Percentiles rank a stretch among this genome's conserved stretches.
Conservation (phyloP, 2,888 invertebrate genomes). For the Leptinotarsa tumamoca region DNA sequence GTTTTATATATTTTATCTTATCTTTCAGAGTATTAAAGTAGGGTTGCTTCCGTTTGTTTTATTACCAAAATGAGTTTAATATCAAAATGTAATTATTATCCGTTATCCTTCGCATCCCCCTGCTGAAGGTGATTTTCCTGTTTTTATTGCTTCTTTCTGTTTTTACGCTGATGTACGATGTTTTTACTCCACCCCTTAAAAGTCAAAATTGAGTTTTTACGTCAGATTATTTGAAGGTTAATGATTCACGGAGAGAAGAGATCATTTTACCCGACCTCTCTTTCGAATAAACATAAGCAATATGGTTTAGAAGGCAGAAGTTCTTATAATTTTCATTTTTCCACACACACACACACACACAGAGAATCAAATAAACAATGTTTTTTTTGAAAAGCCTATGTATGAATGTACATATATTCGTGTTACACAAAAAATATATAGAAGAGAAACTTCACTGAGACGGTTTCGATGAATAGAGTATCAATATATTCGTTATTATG, state of each 20-base stretch:
- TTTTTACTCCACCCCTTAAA: slow-evolving; percentile 32
- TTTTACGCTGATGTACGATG: slow-evolving; percentile 34
- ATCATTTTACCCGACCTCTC: too few relatives aligned
- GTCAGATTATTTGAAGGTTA: not conserved
- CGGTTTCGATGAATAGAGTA: too few relatives aligned
- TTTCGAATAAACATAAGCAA: too few relatives aligned
- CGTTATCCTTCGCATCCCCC: slow-evolving; percentile 48
- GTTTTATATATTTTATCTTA: slow-evolving; percentile 49
- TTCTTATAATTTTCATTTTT: too few relatives aligned
- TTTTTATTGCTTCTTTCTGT: slow-evolving; percentile 37
- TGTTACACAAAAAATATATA: too few relatives aligned
- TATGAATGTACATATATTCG: too few relatives aligned
- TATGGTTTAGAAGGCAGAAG: too few relatives aligned
- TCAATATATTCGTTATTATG: too few relatives aligned
- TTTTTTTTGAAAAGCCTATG: too few relatives aligned
- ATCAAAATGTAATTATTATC: slow-evolving; percentile 53
- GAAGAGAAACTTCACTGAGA: too few relatives aligned
- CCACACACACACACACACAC: too few relatives aligned
- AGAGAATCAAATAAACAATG: too few relatives aligned
- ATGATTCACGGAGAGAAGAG: not conserved
- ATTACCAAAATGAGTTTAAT: slow-evolving; percentile 52
- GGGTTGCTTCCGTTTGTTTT: slow-evolving; percentile 50
- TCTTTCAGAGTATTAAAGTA: slow-evolving; percentile 47
- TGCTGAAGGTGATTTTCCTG: slow-evolving; percentile 37
- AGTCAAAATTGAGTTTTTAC: not conserved